Percentiles rank a stretch among this genome's conserved stretches.
phyloP scores from a whole-genome alignment of 1,140 invertebrate genomes.

The Arctopsyche grandis region DNA sequence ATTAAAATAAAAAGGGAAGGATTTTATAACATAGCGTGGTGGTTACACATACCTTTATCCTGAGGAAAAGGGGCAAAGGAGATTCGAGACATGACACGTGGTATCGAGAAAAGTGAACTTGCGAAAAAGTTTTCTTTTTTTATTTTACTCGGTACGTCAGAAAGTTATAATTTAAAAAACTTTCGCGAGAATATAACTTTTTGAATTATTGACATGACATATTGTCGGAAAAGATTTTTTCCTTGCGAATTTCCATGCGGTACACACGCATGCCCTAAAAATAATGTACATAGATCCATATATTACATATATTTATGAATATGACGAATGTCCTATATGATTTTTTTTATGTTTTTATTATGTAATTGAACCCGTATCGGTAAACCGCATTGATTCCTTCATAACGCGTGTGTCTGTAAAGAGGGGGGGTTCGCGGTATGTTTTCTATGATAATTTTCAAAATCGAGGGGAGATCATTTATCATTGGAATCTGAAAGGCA shows the following conservation, averaged over 20 bases:
- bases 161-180: constrained; percentile 52
- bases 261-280: neutral
- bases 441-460: neutral
- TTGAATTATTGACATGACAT: constrained; percentile 48
- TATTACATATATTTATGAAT: neutral
- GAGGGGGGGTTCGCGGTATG: neutral
- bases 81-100: constrained; percentile 26
- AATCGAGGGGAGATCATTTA: constrained; percentile 16
- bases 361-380: constrained; percentile 1
- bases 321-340: neutral
- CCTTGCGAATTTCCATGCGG: constrained; percentile 10
- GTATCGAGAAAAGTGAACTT: constrained; percentile 26
- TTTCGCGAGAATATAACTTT: constrained; percentile 40
- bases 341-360: neutral
- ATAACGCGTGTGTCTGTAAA: neutral
- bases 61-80: neutral
- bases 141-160: constrained; percentile 9
- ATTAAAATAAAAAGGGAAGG: too few species aligned
- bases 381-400: constrained; percentile 7
- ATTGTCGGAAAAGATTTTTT: constrained; percentile 29
- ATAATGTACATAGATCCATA: neutral
- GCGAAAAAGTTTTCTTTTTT: constrained; percentile 22
- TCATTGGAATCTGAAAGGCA: constrained; percentile 13
- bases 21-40: too few species aligned
- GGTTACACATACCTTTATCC: neutral